phyloP scores from a whole-genome alignment of 2,797 vertebrate genomes.

The Sebastes vulpes region DNA sequence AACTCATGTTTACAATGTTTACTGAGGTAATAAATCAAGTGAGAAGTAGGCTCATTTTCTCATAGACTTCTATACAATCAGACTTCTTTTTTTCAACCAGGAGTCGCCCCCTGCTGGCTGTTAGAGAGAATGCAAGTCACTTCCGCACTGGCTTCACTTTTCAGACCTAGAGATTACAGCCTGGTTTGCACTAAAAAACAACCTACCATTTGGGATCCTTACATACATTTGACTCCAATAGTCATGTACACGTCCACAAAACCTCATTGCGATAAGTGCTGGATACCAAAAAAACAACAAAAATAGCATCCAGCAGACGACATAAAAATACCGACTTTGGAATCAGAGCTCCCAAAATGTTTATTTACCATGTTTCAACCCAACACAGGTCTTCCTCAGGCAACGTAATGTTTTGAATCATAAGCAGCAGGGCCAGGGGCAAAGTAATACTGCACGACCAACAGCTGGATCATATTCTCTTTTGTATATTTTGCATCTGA shows the following conservation, averaged over 20 bases:
- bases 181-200: no score
- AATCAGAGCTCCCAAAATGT: not conserved
- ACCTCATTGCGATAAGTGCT: not conserved
- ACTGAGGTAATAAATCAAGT: no score
- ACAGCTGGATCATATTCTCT: not conserved
- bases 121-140: no score
- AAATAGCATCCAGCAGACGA: not conserved
- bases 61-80: no score
- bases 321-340: not conserved
- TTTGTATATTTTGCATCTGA: conserved; percentile 3
- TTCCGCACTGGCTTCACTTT: no score
- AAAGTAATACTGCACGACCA: not conserved
- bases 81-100: no score
- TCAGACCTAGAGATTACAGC: not conserved
- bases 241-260: not conserved
- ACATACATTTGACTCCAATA: not conserved
- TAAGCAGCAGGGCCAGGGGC: not conserved
- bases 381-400: not conserved
- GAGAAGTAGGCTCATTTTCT: no score
- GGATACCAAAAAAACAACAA: not conserved
- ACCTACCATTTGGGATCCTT: not conserved
- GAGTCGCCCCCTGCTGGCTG: no score
- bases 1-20: no score
- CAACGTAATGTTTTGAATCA: not conserved
- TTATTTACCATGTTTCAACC: not conserved